Evolutionary conservation across 1,140 invertebrate genomes (phyloP).

Genomic region (Euwallacea similis): DNA sequence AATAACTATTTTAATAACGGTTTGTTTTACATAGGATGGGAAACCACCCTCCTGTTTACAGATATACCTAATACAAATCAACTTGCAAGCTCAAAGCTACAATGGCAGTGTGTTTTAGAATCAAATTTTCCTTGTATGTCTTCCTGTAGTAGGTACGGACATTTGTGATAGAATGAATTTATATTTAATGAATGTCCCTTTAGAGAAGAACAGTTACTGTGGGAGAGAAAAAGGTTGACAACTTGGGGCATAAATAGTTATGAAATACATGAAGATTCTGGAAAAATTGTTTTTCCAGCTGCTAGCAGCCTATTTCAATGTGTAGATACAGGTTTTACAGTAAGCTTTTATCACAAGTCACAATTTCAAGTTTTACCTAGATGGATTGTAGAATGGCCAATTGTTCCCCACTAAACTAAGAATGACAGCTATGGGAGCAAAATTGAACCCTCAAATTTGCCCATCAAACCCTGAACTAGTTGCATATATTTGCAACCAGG

Average conservation of each 20-base stretch:
- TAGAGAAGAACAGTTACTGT: conserved; percentile 85
- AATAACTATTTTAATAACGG: background rate
- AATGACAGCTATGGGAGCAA: conserved; percentile 68
- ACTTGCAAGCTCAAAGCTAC: conserved; percentile 56
- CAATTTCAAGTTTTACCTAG: background rate
- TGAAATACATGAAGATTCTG: conserved; percentile 77
- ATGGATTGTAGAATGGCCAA: conserved; percentile 62
- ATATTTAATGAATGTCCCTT: conserved; percentile 56
- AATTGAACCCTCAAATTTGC: conserved; percentile 89
- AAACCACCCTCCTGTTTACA: conserved; percentile 83
- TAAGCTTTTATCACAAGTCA: conserved; percentile 48
- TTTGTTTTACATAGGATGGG: conserved; percentile 58
- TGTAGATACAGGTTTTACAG: conserved; percentile 70
- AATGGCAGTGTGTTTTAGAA: conserved; percentile 73
- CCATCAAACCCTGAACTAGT: conserved; percentile 83
- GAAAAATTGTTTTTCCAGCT: conserved; percentile 88
- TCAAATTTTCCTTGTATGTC: conserved; percentile 68
- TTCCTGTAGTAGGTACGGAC: conserved; percentile 53
- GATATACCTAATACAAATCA: conserved; percentile 70
- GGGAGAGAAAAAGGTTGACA: conserved; percentile 86
- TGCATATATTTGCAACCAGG: conserved; percentile 86
- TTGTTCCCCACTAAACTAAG: conserved; percentile 73
- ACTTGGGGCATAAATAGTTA: conserved; percentile 95
- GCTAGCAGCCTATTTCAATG: conserved; percentile 82
- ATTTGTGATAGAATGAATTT: background rate